Base-by-base conservation (phyloP, 1,140 invertebrate genomes). In the Drosophila simulans region DNA sequence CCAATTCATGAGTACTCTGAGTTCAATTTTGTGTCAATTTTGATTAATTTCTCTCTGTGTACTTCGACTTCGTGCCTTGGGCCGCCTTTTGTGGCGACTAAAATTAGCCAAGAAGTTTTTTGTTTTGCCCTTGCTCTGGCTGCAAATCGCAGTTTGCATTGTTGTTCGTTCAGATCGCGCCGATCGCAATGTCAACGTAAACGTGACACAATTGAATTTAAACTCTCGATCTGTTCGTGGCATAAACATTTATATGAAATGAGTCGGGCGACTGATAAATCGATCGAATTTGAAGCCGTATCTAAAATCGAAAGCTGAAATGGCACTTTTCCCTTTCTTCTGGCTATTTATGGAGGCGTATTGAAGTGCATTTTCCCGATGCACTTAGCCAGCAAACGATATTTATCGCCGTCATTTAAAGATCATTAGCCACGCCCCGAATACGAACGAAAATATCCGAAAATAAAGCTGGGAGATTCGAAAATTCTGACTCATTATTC, bases 401-500 rank as follows among this genome's bases (percentile, higher is more conserved):
- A 79, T 80, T 74, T 80, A 74, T 74, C 39, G 57, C 34, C 34
- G 53, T 79, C 78, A 80, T 76, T 81, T 80, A 83, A 83, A 83
- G 80, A 71, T 77, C 80, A 76, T 55, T 52, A 52, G 71, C 56
- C 63, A 70, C 80, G 76, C 80, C 80, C 71, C 53, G 15, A 64
- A 49, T 20, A 22, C 1, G 35, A 12, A 34, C 31, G 10, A n/a
- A 58, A 74, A 46, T 55, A 40, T n/a, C 10, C 22, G 5, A 27
- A 48, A 53, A 46, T 40, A 62, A 46, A 62, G 56, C 34, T 42
- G 27, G 22, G 17, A 31, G 45, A 25, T 48, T 7, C 8, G 10
- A 31, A 22, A n/a, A 10, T 12, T 22, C 22, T 66, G 63, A 56
- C 22, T 70, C 64, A 68, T 20, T 5, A 22, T 27, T 25, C 10